Conservation (phyloP, 2,113 vertebrate genomes). For the Daubentonia madagascariensis region DNA sequence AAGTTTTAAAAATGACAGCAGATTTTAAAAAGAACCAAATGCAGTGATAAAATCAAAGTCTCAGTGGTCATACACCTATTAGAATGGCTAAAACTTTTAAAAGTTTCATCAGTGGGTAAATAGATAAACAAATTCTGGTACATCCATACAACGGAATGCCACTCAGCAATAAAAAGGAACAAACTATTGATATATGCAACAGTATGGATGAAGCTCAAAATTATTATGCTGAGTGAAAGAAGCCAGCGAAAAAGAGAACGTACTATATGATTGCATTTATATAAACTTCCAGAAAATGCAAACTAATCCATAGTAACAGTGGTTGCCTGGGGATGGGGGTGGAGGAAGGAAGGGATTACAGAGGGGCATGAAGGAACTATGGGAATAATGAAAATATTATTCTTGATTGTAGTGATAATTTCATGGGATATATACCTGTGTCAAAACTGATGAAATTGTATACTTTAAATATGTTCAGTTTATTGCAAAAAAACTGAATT, state of each 20-base stretch:
- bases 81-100: background rate
- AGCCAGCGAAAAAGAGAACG: background rate
- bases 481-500: background rate
- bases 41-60: background rate
- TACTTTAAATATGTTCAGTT: background rate
- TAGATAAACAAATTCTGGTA: background rate
- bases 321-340: background rate
- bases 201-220: background rate
- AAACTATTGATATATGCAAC: background rate
- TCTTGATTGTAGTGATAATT: background rate
- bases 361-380: background rate
- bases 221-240: background rate
- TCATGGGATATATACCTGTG: background rate
- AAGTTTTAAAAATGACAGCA: background rate
- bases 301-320: background rate
- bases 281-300: constrained; percentile 19
- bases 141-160: background rate
- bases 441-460: background rate
- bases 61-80: background rate
- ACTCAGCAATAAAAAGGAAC: background rate
- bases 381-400: background rate
- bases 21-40: background rate
- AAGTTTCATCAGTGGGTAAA: background rate
- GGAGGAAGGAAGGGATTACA: background rate
- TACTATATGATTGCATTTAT: background rate